Conservation (phyloP, 1,140 invertebrate species). For the Musca domestica region DNA sequence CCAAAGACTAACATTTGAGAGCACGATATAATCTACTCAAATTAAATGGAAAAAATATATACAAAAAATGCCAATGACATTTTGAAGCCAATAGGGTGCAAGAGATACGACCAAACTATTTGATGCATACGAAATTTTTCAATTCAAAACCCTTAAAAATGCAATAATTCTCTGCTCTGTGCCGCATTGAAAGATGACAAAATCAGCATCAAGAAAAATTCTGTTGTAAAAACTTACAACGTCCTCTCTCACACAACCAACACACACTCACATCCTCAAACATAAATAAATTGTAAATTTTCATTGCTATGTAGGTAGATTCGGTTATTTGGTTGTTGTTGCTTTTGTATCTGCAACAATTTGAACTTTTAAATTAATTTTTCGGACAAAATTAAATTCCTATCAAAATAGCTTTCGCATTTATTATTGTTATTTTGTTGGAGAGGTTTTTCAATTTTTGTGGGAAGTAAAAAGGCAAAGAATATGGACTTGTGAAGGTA, state of each 20-base stretch:
- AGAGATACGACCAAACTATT: too few relatives aligned
- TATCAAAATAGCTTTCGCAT: neutral
- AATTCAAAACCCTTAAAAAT: neutral
- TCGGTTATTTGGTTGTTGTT: too few relatives aligned
- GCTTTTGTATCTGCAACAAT: neutral
- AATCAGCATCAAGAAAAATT: neutral
- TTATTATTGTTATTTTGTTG: neutral
- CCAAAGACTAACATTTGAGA: too few relatives aligned
- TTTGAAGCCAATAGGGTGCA: too few relatives aligned
- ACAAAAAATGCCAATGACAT: too few relatives aligned
- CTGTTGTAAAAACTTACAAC: neutral
- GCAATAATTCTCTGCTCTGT: neutral
- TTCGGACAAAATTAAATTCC: constrained; percentile 14
- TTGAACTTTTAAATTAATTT: constrained; percentile 19
- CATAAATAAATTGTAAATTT: neutral
- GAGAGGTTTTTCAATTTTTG: neutral
- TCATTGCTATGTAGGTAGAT: too few relatives aligned
- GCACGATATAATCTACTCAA: too few relatives aligned
- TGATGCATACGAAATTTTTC: too few relatives aligned
- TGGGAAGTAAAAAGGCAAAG: neutral
- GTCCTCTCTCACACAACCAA: neutral
- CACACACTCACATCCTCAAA: neutral
- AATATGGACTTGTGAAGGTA: neutral
- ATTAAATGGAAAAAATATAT: too few relatives aligned
- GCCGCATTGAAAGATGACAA: neutral